Conservation (phyloP, 1,140 invertebrate species). For the Sminthurinus signatus region DNA sequence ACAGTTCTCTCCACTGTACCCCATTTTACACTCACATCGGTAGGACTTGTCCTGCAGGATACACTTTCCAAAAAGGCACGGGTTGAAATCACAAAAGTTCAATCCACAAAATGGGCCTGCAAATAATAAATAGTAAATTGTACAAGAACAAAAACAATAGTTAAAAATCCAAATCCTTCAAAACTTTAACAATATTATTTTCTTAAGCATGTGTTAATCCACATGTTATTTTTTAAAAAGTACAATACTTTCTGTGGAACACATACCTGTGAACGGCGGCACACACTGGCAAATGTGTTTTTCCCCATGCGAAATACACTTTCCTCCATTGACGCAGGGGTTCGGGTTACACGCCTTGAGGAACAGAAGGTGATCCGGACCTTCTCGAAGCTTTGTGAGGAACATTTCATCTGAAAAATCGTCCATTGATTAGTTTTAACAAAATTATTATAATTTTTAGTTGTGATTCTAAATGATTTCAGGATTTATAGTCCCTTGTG, state of each 20-base stretch:
- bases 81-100: constrained; percentile 62
- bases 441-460: too few relatives aligned
- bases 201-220: too few relatives aligned
- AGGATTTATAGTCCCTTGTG: too few relatives aligned
- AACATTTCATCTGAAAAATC: constrained; percentile 37
- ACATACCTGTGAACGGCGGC: constrained; percentile 49
- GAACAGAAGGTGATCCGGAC: constrained; percentile 31
- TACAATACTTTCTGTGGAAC: too few relatives aligned
- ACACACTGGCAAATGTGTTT: constrained; percentile 56
- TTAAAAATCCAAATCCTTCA: too few relatives aligned
- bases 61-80: constrained; percentile 64
- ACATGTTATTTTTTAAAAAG: too few relatives aligned
- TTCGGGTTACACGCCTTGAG: constrained; percentile 58
- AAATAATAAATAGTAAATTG: too few relatives aligned
- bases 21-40: constrained; percentile 50
- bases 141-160: too few relatives aligned
- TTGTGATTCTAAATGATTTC: too few relatives aligned
- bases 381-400: constrained; percentile 30
- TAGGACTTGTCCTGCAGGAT: constrained; percentile 46
- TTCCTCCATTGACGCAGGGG: constrained; percentile 60
- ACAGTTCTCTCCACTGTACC: constrained; percentile 55
- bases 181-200: too few relatives aligned
- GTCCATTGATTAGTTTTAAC: too few relatives aligned
- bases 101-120: constrained; percentile 61
- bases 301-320: constrained; percentile 52